Evolutionary conservation across 2,113 vertebrate species (phyloP).

Genomic region (Callaeas wilsoni): DNA sequence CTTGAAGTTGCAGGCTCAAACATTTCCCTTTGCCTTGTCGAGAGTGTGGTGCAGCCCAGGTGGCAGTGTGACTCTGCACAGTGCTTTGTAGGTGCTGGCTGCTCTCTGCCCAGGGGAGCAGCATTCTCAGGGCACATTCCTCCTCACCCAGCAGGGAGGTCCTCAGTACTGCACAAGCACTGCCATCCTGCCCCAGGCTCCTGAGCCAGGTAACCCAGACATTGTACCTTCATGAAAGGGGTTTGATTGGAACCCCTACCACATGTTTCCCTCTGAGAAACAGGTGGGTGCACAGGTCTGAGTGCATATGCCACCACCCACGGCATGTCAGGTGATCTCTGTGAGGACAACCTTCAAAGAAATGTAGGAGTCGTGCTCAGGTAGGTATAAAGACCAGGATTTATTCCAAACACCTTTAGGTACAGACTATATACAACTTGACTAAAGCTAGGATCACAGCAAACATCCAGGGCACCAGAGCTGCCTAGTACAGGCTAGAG

Average conservation of each 20-base stretch:
- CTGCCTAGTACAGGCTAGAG: background rate
- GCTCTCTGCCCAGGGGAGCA: background rate
- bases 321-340: background rate
- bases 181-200: background rate
- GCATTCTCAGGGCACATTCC: fast-evolving
- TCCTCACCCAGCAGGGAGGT: background rate
- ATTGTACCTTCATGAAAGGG: fast-evolving
- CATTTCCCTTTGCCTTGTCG: no score
- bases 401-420: background rate
- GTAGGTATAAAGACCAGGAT: background rate
- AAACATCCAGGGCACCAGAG: background rate
- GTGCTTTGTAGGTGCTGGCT: background rate
- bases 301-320: fast-evolving
- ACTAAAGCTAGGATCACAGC: background rate
- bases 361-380: background rate
- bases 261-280: background rate
- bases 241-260: background rate
- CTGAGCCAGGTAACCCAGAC: background rate
- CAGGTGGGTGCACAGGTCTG: background rate
- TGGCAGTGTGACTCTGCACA: fast-evolving
- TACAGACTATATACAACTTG: background rate
- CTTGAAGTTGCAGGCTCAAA: fast-evolving
- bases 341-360: background rate
- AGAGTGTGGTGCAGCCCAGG: fast-evolving
- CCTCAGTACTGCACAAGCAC: background rate